Evolutionary conservation across 1,140 invertebrate genomes (phyloP).

Genomic region (Uloborus diversus): DNA sequence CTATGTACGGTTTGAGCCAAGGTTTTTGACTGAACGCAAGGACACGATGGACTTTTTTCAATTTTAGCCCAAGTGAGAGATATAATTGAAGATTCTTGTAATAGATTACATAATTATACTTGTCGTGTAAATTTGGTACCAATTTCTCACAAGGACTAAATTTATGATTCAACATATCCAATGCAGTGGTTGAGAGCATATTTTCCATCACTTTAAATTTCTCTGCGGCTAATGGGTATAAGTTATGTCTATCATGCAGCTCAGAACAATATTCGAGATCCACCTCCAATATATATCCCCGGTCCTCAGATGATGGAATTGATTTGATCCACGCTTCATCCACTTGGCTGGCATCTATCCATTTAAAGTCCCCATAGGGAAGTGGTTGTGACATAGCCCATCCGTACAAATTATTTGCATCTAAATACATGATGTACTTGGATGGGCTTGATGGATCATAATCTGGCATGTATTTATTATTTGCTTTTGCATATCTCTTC

Average conservation of each 20-base stretch:
- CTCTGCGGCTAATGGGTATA: slow-evolving; percentile 65
- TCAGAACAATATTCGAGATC: slow-evolving; percentile 60
- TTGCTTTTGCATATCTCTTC: neutral
- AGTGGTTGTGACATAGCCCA: slow-evolving; percentile 51
- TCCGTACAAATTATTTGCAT: slow-evolving; percentile 60
- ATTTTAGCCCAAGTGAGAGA: too few species aligned
- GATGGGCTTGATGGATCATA: neutral
- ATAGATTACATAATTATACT: too few species aligned
- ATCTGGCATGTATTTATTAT: neutral
- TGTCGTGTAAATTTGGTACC: too few species aligned
- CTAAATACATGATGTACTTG: slow-evolving; percentile 59
- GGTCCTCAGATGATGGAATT: neutral
- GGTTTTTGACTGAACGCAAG: too few species aligned
- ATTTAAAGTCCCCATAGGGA: slow-evolving; percentile 46
- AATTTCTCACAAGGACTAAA: too few species aligned
- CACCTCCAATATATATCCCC: slow-evolving; percentile 60
- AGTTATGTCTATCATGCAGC: slow-evolving; percentile 63
- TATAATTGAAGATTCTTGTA: too few species aligned
- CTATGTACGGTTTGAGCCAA: too few species aligned
- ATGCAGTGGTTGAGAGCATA: too few species aligned
- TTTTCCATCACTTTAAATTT: too few species aligned
- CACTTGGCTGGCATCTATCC: neutral
- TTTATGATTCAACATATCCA: too few species aligned
- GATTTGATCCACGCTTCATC: neutral
- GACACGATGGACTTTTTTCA: too few species aligned